Evolutionary conservation across 2,797 vertebrate genomes (phyloP), one percentile per base, ranked within the genome.

Genomic region (Rhynchotus rufescens): DNA sequence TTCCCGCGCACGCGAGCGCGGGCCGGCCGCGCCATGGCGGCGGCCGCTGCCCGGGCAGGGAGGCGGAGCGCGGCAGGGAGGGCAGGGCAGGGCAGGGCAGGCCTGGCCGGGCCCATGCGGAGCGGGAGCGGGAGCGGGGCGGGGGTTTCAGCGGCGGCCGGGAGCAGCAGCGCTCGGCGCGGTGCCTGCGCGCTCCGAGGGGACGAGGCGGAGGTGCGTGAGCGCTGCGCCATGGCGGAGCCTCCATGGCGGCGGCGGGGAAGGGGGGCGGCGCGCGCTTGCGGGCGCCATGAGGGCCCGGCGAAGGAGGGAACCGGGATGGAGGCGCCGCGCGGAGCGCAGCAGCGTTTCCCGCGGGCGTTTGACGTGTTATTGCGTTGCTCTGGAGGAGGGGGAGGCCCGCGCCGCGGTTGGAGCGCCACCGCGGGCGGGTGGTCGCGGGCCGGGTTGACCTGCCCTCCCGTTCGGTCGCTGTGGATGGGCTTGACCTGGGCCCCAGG

Each of bases 161-260:
- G 42, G 7, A 59, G 79, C 15, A 11, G 61, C 15, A 14, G 42
- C 19, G 17, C 0, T 52, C 0, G 21, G 3, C 0, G 28, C 3
- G 4, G n/a, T 3, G 42, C 4, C 5, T 2, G 42, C 4, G 4
- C 32, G 78, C 20, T 42, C 3, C 6, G 57, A 9, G 59, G 44
- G 60, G 32, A 82, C 34, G 7, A 10, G 30, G 34, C 16, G 4
- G 56, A 81, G 89, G 52, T 86, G 68, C 15, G 88, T 78, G 67
- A 12, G n/a, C 4, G 26, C 62, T 49, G 30, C 38, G 76, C 10
- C 51, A 51, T 8, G 84, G 84, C 30, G 61, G 36, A 36, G 36
- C 36, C 36, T 36, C 36, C 42, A 56, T 62, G 49, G 12, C 36
- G 17, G 34, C n/a, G 12, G 56, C 32, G 56, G 20, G 49, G 25